A percentile compares a stretch with the other conserved stretches of the same genome.
Evolutionary conservation across 1,140 invertebrate genomes (phyloP).

Genomic region (Aphaenogaster rudis): DNA sequence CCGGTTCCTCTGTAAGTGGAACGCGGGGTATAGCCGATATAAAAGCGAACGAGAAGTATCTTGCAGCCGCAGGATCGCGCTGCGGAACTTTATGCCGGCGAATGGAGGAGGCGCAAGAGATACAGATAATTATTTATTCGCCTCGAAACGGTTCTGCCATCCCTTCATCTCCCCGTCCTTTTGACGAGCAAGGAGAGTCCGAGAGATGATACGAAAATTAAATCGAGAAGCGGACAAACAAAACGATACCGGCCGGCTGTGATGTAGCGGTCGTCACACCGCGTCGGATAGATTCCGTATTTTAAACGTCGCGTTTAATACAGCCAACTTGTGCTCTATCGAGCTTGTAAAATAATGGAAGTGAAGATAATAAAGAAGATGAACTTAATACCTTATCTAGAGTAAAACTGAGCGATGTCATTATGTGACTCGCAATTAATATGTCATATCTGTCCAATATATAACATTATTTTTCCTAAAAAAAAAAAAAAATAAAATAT

Average conservation of each 20-base stretch:
- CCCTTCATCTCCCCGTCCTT: background rate
- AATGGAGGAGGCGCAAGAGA: constrained; percentile 36
- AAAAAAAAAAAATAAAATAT: background rate
- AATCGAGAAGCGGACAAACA: constrained; percentile 40
- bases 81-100: constrained; percentile 11
- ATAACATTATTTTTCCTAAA: background rate
- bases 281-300: constrained; percentile 16
- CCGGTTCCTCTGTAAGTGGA: constrained; percentile 62
- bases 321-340: constrained; percentile 7
- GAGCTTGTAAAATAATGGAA: constrained; percentile 14
- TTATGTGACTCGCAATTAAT: constrained; percentile 26
- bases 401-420: background rate
- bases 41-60: constrained; percentile 42
- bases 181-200: constrained; percentile 2
- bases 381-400: background rate
- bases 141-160: background rate
- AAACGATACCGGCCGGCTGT: constrained; percentile 3
- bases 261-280: background rate
- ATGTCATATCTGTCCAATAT: background rate
- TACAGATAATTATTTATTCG: constrained; percentile 60
- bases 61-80: constrained; percentile 41
- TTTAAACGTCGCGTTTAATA: constrained; percentile 43
- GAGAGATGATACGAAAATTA: constrained; percentile 55
- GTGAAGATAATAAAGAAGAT: constrained; percentile 30
- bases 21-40: constrained; percentile 39